A percentile compares a stretch with the other conserved stretches of the same genome.
Evolutionary conservation across 2,888 invertebrate species (phyloP).

Genomic region (Sicus ferrugineus): DNA sequence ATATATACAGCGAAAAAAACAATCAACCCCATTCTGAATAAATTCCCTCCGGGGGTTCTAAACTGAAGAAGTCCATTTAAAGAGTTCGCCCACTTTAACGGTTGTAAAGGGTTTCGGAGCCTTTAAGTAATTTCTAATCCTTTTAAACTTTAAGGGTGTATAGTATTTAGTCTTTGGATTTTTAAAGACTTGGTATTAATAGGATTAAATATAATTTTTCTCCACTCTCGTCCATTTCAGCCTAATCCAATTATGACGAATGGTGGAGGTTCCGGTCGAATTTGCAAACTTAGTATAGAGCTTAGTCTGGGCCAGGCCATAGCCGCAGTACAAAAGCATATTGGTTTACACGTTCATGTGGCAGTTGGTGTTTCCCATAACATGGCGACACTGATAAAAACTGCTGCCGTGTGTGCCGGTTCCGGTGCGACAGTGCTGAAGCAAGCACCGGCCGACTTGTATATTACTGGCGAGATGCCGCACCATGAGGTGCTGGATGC

Average conservation of each 20-base stretch:
- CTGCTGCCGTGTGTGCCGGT: constrained; percentile 88
- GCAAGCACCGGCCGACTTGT: constrained; percentile 77
- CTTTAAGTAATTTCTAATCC: too few relatives aligned
- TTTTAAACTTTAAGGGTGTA: too few relatives aligned
- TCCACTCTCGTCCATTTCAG: constrained; percentile 30
- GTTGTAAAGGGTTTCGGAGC: too few relatives aligned
- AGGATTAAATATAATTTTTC: too few relatives aligned
- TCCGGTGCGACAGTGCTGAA: constrained; percentile 83
- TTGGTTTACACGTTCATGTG: constrained; percentile 75
- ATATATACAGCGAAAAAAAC: too few relatives aligned
- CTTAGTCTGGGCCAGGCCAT: constrained; percentile 72
- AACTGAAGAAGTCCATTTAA: too few relatives aligned
- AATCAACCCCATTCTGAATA: too few relatives aligned
- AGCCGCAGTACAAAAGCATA: constrained; percentile 71
- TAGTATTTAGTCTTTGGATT: too few relatives aligned
- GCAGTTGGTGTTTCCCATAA: constrained; percentile 68
- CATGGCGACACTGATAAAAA: constrained; percentile 67
- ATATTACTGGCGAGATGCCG: constrained; percentile 91
- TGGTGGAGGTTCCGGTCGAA: constrained; percentile 69
- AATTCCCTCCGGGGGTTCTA: too few relatives aligned
- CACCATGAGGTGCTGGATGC: constrained; percentile 94
- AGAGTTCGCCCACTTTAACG: too few relatives aligned
- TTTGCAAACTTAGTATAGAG: constrained; percentile 65
- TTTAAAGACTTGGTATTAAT: too few relatives aligned
- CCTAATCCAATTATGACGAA: constrained; percentile 24